Conservation (phyloP, 2,888 invertebrate genomes). For the Drosophila tanythrix region DNA sequence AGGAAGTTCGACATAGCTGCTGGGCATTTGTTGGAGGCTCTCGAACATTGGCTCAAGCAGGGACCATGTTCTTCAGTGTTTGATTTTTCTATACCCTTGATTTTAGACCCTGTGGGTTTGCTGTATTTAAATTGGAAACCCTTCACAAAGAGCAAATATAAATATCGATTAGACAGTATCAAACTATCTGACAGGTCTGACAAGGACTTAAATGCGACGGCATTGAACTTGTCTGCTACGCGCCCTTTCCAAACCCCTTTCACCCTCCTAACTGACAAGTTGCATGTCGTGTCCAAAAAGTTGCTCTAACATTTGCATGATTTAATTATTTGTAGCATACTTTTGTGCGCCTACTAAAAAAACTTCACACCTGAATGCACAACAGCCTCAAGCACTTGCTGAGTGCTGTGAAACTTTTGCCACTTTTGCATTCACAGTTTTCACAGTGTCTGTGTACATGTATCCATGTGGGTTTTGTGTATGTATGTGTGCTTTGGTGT, state of each 20-base stretch:
- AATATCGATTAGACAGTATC: slow-evolving; percentile 77
- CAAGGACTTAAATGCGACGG: slow-evolving; percentile 59
- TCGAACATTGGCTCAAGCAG: slow-evolving; percentile 11
- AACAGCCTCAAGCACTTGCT: slow-evolving; percentile 45
- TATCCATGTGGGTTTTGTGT: neutral
- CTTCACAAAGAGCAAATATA: slow-evolving; percentile 49
- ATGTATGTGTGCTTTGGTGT: slow-evolving; percentile 3
- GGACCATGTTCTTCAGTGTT: slow-evolving; percentile 24
- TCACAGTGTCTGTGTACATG: slow-evolving; percentile 7
- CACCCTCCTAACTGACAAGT: neutral
- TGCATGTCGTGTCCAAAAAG: slow-evolving; percentile 52
- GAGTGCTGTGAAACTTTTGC: slow-evolving; percentile 66
- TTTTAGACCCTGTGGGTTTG: slow-evolving; percentile 10
- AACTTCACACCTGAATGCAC: slow-evolving; percentile 76
- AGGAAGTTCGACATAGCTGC: slow-evolving; percentile 27
- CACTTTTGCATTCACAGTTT: slow-evolving; percentile 58
- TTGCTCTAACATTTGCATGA: slow-evolving; percentile 72
- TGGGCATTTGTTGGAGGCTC: slow-evolving; percentile 29
- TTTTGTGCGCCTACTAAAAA: slow-evolving; percentile 67
- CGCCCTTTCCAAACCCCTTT: neutral
- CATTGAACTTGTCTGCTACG: slow-evolving; percentile 69
- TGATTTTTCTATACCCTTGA: slow-evolving; percentile 11
- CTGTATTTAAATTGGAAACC: slow-evolving; percentile 39
- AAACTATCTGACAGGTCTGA: slow-evolving; percentile 65
- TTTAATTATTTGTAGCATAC: slow-evolving; percentile 78